Evolutionary conservation across 2,113 vertebrate species (phyloP), one percentile per base, ranked within the genome.

Genomic region (Pogona vitticeps): DNA sequence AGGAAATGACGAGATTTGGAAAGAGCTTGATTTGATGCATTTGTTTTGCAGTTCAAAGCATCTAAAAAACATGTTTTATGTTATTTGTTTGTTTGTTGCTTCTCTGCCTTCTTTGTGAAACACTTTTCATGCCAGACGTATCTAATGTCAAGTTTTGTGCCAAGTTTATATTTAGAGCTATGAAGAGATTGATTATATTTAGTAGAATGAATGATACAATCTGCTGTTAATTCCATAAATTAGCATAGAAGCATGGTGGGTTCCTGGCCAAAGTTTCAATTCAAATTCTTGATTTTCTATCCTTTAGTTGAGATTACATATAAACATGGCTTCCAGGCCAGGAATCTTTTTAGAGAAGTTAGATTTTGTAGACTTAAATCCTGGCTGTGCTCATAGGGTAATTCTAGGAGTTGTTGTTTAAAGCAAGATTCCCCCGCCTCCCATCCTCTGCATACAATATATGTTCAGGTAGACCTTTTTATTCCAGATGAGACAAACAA

Each of bases 111-210:
- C 90, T 94, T 94, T 91, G 85, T 92, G 93, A 94, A 95, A 91
- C 82, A 71, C 85, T 92, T 91, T 92, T 92, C 92, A 95, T 95
- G 93, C 90, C 87, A 92, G 91, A 90, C 88, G 65, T 91, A 91
- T 91, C 91, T 91, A 87, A 91, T 10, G 91, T 88, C 88, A 82
- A 94, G 89, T 89, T 93, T 90, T 93, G 90, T 96, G 96, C 95
- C 89, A 94, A 92, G 86, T 90, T 94, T 95, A 89, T 89, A 5
- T 96, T 94, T 95, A 95, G 93, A 86, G 85, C 90, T 20, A 77
- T 92, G n/a, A 89, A 86, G 89, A 68, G 90, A 92, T 83, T 87
- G 88, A 90, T 91, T 76, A 86, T 88, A 84, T 85, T 82, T 89
- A 92, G 85, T 71, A 81, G 81, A 52, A 52, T 36, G 21, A 52